Percentiles rank a stretch among this genome's conserved stretches.
These are phyloP conservation scores for Neodiprion pinetum DNA, from an alignment of 1,140 invertebrate species.

Conservation along the genomic window DNA sequence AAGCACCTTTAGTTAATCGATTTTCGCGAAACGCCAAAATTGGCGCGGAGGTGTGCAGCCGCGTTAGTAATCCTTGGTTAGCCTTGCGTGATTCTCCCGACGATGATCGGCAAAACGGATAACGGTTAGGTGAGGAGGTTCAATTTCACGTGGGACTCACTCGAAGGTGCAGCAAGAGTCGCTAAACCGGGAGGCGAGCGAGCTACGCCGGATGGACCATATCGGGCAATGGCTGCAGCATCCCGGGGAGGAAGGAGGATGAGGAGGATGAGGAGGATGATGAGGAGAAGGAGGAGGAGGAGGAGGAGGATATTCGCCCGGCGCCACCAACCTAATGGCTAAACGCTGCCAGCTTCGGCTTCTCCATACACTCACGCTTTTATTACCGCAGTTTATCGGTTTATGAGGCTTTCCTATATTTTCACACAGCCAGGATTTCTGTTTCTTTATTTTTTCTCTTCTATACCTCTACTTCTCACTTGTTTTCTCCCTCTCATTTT, in stretches of 20 bases:
- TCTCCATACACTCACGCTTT: background rate
- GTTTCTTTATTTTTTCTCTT: background rate
- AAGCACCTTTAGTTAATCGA: no score
- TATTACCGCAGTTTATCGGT: background rate
- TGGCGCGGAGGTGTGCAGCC: no score
- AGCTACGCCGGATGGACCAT: constrained; percentile 3
- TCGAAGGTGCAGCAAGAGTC: background rate
- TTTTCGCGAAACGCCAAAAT: no score
- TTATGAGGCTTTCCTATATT: background rate
- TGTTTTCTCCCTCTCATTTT: no score
- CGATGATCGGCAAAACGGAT: no score
- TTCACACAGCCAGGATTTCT: background rate
- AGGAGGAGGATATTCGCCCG: background rate
- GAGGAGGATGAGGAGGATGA: no score
- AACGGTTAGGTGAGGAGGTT: background rate
- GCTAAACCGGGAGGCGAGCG: background rate
- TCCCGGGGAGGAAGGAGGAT: background rate
- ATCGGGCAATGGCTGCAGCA: background rate
- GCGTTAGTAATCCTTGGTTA: no score
- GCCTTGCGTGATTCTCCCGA: no score
- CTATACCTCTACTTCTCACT: no score
- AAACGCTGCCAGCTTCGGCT: background rate
- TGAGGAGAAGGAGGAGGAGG: no score
- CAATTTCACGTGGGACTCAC: background rate
- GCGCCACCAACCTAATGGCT: constrained; percentile 1